A percentile compares a stretch with the other conserved stretches of the same genome.
Conservation (phyloP, 1,140 invertebrate species). For the Solen grandis region DNA sequence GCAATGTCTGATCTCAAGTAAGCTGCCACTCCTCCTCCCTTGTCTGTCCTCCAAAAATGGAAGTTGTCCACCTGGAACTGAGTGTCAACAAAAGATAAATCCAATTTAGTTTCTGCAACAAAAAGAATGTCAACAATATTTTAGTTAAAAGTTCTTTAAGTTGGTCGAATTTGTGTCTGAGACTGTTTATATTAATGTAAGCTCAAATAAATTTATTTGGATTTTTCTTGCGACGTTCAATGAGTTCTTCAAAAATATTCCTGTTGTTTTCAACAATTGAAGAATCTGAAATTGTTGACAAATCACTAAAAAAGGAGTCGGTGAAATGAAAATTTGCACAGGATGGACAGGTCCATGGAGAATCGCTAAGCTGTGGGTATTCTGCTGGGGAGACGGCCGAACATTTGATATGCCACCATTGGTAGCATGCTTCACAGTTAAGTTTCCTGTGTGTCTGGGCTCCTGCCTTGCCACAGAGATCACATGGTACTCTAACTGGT, state of each 20-base stretch:
- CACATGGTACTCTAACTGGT: neutral
- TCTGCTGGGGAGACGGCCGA: neutral
- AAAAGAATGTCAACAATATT: slow-evolving; percentile 20
- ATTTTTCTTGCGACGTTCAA: neutral
- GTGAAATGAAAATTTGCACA: too few species aligned
- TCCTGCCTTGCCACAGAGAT: neutral
- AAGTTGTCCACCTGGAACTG: neutral
- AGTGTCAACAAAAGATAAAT: slow-evolving; percentile 23
- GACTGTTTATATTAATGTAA: slow-evolving; percentile 31
- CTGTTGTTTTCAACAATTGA: neutral
- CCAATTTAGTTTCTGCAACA: too few species aligned
- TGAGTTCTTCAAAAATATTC: neutral
- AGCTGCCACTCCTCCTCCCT: slow-evolving; percentile 18
- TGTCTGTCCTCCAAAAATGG: slow-evolving; percentile 4
- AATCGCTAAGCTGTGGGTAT: neutral
- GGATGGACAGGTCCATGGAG: neutral
- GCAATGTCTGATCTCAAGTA: slow-evolving; percentile 31
- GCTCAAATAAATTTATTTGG: too few species aligned
- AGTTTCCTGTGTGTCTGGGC: neutral
- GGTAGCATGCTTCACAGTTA: neutral
- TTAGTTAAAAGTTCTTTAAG: neutral
- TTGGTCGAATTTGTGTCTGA: slow-evolving; percentile 29
- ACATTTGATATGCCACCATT: slow-evolving; percentile 22
- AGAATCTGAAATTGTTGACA: neutral
- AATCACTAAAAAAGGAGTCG: neutral